Evolutionary conservation across 2,113 vertebrate genomes (phyloP).

Genomic region (Hippolais icterina): DNA sequence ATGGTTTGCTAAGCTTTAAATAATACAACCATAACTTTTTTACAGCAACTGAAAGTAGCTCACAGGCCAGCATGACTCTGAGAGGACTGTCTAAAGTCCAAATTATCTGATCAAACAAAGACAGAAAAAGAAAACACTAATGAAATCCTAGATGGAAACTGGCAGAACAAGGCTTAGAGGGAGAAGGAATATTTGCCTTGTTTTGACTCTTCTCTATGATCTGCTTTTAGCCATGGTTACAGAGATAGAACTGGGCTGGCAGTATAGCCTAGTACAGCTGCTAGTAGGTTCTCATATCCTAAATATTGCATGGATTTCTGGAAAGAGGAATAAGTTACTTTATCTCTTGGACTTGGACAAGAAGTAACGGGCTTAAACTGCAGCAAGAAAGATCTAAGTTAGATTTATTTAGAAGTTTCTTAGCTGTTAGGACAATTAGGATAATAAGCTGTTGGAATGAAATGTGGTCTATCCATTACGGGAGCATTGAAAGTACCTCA

Average conservation of each 20-base stretch:
- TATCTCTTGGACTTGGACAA: background rate
- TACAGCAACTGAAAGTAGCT: background rate
- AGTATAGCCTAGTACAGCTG: background rate
- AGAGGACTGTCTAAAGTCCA: background rate
- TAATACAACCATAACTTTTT: background rate
- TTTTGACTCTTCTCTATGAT: background rate
- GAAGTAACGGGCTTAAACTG: background rate
- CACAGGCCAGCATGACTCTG: background rate
- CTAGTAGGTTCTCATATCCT: background rate
- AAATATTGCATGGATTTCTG: background rate
- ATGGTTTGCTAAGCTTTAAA: background rate
- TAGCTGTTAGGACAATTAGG: background rate
- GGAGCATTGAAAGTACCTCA: background rate
- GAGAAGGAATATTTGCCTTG: background rate
- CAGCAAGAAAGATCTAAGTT: background rate
- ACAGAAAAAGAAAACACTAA: background rate
- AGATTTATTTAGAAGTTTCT: background rate
- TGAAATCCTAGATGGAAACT: background rate
- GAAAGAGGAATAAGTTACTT: background rate
- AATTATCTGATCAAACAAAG: background rate
- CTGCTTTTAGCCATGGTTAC: background rate
- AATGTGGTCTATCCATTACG: background rate
- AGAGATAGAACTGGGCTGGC: background rate
- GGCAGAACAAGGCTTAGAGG: background rate
- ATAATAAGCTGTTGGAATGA: background rate